These are phyloP conservation scores for Philonicus albiceps DNA, from an alignment of 2,888 invertebrate genomes.

Conservation along the genomic window DNA sequence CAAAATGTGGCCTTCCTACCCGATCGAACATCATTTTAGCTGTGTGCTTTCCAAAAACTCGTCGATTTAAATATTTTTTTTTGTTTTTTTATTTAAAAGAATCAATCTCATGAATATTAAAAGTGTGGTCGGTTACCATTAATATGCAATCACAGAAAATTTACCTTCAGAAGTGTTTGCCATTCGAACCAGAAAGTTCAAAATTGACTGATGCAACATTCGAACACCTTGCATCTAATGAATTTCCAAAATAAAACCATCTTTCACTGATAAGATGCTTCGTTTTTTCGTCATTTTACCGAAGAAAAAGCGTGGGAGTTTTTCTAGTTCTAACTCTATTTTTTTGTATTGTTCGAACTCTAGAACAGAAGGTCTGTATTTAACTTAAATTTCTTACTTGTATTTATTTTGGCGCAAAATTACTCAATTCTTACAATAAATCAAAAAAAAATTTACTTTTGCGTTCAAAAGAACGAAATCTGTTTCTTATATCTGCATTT, in stretches of 20 bases:
- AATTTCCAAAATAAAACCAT: background rate
- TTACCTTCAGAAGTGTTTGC: background rate
- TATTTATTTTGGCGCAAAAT: background rate
- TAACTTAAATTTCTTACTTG: background rate
- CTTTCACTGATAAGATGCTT: background rate
- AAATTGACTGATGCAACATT: background rate
- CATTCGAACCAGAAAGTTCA: background rate
- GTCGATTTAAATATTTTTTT: background rate
- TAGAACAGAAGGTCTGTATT: background rate
- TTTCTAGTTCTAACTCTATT: background rate
- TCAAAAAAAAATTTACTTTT: background rate
- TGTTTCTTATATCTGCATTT: background rate
- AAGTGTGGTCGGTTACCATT: background rate
- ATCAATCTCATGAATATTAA: conserved; percentile 11
- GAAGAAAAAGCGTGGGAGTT: background rate
- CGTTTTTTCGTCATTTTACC: background rate
- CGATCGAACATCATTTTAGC: background rate
- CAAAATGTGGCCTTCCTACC: background rate
- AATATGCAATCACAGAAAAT: background rate
- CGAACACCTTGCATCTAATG: background rate
- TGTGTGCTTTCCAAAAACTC: background rate
- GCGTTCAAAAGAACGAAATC: background rate
- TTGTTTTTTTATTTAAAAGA: background rate
- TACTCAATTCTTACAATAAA: background rate
- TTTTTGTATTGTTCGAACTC: background rate